Percentiles rank a stretch among this genome's conserved stretches.
Conservation (phyloP, 2,888 invertebrate species). For the Baronia brevicornis region DNA sequence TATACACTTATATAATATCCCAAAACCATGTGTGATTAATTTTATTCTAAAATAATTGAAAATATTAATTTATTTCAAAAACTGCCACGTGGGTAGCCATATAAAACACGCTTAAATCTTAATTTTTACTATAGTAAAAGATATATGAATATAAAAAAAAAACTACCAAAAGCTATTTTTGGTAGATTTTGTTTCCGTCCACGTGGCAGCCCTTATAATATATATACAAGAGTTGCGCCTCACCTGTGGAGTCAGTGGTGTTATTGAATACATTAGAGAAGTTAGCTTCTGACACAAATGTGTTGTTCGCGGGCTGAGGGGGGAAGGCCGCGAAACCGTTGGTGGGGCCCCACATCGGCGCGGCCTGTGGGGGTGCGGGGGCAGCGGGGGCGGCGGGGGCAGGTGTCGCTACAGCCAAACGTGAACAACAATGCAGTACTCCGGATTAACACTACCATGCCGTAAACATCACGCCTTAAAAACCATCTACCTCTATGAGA, state of each 20-base stretch:
- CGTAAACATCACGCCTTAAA: no score
- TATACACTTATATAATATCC: no score
- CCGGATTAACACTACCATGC: no score
- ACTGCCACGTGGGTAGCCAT: no score
- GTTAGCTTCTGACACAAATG: slow-evolving; percentile 90
- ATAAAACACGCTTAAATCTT: no score
- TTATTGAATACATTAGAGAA: slow-evolving; percentile 92
- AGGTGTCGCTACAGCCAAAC: slow-evolving; percentile 20
- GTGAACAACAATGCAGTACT: no score
- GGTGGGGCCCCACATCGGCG: slow-evolving; percentile 30
- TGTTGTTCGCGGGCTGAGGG: slow-evolving; percentile 46
- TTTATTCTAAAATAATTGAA: no score
- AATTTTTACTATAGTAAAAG: not conserved
- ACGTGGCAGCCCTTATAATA: slow-evolving; percentile 27
- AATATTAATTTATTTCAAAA: no score
- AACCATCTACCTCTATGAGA: no score
- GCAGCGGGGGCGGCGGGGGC: slow-evolving; percentile 25
- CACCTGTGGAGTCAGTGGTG: slow-evolving; percentile 79
- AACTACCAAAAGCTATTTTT: slow-evolving; percentile 12
- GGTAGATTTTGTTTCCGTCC: slow-evolving; percentile 5
- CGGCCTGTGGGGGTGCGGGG: slow-evolving; percentile 27
- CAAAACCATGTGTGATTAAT: no score
- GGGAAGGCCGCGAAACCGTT: slow-evolving; percentile 32
- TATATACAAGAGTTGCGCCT: slow-evolving; percentile 46
- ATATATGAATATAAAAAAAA: slow-evolving; percentile 1